phyloP scores from a whole-genome alignment of 2,113 vertebrate genomes.

The Tetraodon nigroviridis region DNA sequence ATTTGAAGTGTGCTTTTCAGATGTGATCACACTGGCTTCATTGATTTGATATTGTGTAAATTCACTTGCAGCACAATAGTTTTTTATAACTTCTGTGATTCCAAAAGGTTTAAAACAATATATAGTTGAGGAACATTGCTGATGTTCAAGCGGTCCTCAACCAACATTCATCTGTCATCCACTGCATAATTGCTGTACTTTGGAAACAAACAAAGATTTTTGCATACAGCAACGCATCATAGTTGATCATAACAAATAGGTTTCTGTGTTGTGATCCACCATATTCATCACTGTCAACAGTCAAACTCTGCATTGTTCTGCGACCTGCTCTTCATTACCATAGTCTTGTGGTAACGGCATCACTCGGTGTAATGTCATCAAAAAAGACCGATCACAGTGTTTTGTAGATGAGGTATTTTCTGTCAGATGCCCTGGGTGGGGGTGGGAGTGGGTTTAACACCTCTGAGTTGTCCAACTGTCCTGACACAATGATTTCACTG shows the following conservation, averaged over 20 bases:
- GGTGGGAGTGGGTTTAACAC: constrained; percentile 29
- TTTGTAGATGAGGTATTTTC: constrained; percentile 50
- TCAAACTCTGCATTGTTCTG: constrained; percentile 51
- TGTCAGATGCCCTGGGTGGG: constrained; percentile 58
- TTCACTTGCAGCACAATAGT: too few relatives aligned
- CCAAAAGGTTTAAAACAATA: too few relatives aligned
- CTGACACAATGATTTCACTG: constrained; percentile 98
- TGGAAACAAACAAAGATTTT: constrained; percentile 4
- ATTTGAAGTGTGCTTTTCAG: too few relatives aligned
- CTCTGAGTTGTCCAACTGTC: constrained; percentile 74
- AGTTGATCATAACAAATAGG: constrained; percentile 20
- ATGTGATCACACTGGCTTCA: too few relatives aligned
- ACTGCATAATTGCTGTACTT: constrained; percentile 16
- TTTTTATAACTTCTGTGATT: too few relatives aligned
- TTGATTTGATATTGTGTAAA: too few relatives aligned
- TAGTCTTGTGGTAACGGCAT: constrained; percentile 65
- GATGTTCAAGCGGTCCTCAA: too few relatives aligned
- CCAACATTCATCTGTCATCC: too few relatives aligned
- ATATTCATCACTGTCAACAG: constrained; percentile 50
- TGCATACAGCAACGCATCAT: too few relatives aligned
- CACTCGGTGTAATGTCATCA: constrained; percentile 50
- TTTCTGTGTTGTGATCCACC: constrained; percentile 31
- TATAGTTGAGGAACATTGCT: too few relatives aligned
- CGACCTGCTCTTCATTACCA: constrained; percentile 56
- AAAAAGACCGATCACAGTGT: constrained; percentile 44